Conservation (phyloP, 2,113 vertebrate species). For the Crotalus horridus region DNA sequence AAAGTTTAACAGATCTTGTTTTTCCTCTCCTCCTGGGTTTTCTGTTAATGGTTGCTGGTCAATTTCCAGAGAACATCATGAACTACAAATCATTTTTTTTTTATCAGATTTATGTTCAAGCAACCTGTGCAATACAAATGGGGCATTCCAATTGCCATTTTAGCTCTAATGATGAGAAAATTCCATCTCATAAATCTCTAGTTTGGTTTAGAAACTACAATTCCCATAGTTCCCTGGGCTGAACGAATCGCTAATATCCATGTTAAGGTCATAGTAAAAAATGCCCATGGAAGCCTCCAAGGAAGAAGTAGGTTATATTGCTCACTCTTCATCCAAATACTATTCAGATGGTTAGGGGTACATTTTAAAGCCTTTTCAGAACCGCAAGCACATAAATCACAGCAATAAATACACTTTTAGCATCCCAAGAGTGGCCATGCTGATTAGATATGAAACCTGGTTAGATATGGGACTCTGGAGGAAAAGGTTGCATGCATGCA, state of each 20-base stretch:
- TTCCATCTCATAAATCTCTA: not conserved
- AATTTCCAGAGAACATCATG: not conserved
- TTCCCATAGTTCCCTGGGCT: not conserved
- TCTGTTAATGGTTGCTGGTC: not conserved
- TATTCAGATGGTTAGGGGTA: not conserved
- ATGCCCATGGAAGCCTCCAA: not conserved
- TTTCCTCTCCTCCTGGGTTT: not conserved
- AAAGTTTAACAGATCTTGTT: not conserved
- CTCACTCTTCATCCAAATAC: not conserved
- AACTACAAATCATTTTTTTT: no score
- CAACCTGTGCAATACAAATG: not conserved
- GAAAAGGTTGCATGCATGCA: not conserved
- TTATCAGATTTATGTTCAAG: not conserved
- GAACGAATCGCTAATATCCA: not conserved
- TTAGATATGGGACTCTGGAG: no score
- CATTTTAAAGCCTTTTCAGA: not conserved
- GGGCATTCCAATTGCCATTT: not conserved
- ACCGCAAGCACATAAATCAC: not conserved
- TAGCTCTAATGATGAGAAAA: not conserved
- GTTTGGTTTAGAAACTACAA: not conserved
- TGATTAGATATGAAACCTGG: no score
- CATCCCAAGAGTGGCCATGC: not conserved
- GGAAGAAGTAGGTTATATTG: not conserved
- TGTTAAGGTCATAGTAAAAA: not conserved
- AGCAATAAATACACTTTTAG: not conserved